These are phyloP conservation scores for Pogoniulus pusillus DNA, from an alignment of 2,797 vertebrate genomes.

Conservation along the genomic window DNA sequence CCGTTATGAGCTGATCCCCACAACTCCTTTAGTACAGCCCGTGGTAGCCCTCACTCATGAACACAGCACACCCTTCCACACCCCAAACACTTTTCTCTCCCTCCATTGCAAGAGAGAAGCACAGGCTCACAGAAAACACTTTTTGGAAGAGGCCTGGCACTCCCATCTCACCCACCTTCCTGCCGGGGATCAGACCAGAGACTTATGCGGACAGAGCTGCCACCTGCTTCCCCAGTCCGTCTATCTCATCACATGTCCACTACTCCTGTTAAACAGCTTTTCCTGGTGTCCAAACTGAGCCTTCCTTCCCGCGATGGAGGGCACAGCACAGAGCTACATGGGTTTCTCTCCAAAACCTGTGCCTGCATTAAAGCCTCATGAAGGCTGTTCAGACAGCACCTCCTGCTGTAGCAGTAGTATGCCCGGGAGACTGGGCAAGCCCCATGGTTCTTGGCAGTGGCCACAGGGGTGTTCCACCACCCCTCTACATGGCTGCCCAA, in stretches of 20 bases:
- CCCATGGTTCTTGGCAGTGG: not conserved
- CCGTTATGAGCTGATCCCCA: not conserved
- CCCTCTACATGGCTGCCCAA: not conserved
- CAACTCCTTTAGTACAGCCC: not conserved
- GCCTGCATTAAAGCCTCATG: not conserved
- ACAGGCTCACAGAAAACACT: not conserved
- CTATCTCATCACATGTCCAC: not conserved
- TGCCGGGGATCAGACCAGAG: not conserved
- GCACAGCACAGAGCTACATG: not conserved
- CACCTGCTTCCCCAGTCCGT: not conserved
- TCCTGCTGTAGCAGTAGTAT: not conserved
- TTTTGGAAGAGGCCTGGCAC: not conserved
- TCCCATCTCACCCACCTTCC: not conserved
- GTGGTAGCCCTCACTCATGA: not conserved
- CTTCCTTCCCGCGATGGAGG: not conserved
- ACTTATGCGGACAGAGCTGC: not conserved
- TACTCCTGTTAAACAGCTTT: not conserved
- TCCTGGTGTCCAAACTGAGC: not conserved
- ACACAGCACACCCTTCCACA: not conserved
- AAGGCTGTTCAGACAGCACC: not conserved
- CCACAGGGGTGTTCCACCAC: not conserved
- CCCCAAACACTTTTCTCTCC: not conserved
- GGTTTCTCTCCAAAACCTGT: constrained; percentile 12
- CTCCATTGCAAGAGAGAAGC: not conserved
- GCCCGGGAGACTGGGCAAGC: not conserved